Percentiles rank a stretch among this genome's conserved stretches.
Conservation (phyloP, 35 echinoderm and acorn worm species). For the Ophioderma brevispina region DNA sequence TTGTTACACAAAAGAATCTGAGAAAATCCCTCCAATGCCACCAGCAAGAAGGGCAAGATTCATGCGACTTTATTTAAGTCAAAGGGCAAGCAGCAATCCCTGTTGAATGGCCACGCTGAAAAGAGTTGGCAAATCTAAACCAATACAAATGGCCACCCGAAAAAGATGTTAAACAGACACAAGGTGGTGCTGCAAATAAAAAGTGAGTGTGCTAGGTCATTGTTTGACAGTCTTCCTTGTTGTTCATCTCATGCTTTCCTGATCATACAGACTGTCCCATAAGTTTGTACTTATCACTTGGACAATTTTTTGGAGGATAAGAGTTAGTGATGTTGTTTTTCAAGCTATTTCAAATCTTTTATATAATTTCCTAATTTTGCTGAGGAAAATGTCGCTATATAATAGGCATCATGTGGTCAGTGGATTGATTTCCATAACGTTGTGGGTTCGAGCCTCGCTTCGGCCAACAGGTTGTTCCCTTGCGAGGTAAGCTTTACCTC, state of each 20-base stretch:
- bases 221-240: neutral
- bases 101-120: neutral
- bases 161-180: neutral
- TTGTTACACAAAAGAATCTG: no score
- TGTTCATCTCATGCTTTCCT: neutral
- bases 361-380: no score
- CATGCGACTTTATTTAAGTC: conserved; percentile 28
- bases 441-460: no score
- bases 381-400: no score
- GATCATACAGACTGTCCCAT: neutral
- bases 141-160: neutral
- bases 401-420: no score
- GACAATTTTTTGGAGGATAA: no score
- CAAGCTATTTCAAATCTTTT: no score
- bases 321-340: no score
- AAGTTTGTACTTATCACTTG: neutral
- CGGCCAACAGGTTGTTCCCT: no score
- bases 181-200: neutral
- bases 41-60: conserved; percentile 14
- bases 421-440: no score
- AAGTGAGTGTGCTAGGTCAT: neutral
- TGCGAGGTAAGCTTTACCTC: no score
- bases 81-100: neutral
- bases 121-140: neutral
- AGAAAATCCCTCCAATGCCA: no score